These are phyloP conservation scores for Pyrrhosoma nymphula DNA, from an alignment of 2,888 invertebrate species.

Conservation along the genomic window DNA sequence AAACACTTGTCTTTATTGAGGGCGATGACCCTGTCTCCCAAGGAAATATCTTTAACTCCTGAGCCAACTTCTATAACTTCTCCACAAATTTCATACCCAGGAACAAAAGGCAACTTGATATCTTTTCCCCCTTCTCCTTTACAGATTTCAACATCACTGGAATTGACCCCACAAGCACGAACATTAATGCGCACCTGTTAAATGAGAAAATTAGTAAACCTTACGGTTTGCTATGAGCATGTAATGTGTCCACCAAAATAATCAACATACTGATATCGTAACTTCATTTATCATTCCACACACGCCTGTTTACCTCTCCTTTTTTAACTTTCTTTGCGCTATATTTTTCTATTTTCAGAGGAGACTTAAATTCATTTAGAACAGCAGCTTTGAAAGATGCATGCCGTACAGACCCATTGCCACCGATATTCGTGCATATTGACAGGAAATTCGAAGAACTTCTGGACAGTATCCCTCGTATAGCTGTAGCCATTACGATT, in stretches of 20 bases:
- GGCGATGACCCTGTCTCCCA: constrained; percentile 83
- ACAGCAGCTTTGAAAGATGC: constrained; percentile 78
- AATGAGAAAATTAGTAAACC: constrained; percentile 42
- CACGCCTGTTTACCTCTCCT: constrained; percentile 76
- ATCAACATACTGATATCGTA: no score
- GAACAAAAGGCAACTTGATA: constrained; percentile 80
- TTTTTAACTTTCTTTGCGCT: constrained; percentile 77
- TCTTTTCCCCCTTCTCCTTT: constrained; percentile 79
- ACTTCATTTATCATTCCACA: not conserved
- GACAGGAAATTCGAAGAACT: not conserved
- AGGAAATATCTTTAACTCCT: constrained; percentile 77
- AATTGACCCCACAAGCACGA: constrained; percentile 84
- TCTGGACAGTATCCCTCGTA: not conserved
- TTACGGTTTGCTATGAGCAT: not conserved
- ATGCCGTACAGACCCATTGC: not conserved
- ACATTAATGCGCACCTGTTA: constrained; percentile 83
- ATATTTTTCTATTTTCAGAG: constrained; percentile 79
- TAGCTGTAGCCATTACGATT: constrained; percentile 1
- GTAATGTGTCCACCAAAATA: no score
- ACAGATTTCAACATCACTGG: constrained; percentile 81
- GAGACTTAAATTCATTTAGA: constrained; percentile 78
- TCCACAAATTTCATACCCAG: constrained; percentile 84
- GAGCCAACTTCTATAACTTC: constrained; percentile 81
- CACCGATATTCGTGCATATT: not conserved
- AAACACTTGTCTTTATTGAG: constrained; percentile 80